Conservation (phyloP, 2,797 vertebrate species). For the Artibeus jamaicensis region DNA sequence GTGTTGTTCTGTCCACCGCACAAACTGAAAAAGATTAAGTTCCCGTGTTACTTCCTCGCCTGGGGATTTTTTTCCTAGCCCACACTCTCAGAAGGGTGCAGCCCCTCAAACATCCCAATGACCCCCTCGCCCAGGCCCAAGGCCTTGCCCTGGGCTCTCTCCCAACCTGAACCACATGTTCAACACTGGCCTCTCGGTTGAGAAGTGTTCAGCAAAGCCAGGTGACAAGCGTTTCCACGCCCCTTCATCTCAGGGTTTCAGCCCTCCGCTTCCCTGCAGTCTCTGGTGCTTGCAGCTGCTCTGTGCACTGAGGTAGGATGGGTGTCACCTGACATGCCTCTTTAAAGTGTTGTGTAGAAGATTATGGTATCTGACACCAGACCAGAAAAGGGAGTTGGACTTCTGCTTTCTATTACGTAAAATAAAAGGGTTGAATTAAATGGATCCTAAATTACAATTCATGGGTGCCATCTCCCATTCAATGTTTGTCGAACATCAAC, state of each 20-base stretch:
- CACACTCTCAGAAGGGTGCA: background rate
- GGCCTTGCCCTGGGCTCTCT: background rate
- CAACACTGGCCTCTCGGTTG: background rate
- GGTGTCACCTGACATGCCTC: background rate
- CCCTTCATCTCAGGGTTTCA: background rate
- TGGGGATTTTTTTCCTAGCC: background rate
- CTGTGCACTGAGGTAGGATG: background rate
- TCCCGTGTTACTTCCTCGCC: background rate
- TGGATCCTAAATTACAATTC: background rate
- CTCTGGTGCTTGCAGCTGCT: background rate
- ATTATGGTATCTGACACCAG: background rate
- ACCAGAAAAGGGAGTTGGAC: background rate
- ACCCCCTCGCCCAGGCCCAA: background rate
- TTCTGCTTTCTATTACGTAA: background rate
- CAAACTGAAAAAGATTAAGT: background rate
- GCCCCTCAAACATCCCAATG: background rate
- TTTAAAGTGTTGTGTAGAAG: background rate
- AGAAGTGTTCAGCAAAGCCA: background rate
- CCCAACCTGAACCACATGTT: background rate
- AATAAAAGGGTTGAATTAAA: background rate
- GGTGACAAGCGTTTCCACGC: rapidly evolving
- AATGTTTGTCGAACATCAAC: too few species aligned
- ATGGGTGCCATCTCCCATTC: background rate
- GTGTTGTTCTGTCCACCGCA: background rate
- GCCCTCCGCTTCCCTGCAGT: background rate